Evolutionary conservation across 2,888 invertebrate genomes (phyloP).

Genomic region (Ochropleura plecta): DNA sequence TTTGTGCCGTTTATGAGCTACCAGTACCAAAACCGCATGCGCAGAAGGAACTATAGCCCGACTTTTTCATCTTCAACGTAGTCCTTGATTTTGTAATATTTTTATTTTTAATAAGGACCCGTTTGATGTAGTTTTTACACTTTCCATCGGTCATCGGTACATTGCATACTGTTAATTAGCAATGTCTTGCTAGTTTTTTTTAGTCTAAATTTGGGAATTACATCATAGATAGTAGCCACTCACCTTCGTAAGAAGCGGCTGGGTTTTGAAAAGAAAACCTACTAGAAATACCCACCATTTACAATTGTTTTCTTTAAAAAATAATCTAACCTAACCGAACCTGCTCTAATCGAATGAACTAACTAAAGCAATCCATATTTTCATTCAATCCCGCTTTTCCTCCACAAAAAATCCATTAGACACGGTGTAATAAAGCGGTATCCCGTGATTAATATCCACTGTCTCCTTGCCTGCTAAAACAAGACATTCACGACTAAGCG

Average conservation of each 20-base stretch:
- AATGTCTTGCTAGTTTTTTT: too few species aligned
- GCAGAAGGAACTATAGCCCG: too few species aligned
- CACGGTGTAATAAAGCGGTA: slow-evolving; percentile 24
- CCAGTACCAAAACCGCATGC: too few species aligned
- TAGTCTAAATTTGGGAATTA: neutral
- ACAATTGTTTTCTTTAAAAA: neutral
- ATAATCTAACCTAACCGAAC: neutral
- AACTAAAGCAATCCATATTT: slow-evolving; percentile 36
- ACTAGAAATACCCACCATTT: neutral
- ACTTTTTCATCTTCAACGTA: too few species aligned
- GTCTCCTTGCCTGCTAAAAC: slow-evolving; percentile 34
- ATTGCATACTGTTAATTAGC: too few species aligned
- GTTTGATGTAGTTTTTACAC: too few species aligned
- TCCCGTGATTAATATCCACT: slow-evolving; percentile 51
- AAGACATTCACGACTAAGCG: slow-evolving; percentile 36
- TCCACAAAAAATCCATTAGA: slow-evolving; percentile 42
- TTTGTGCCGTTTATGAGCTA: too few species aligned
- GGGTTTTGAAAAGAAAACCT: neutral
- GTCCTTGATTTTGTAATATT: too few species aligned
- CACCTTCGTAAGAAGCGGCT: too few species aligned
- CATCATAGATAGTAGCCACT: neutral
- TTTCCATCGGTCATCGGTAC: too few species aligned
- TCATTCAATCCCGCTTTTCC: slow-evolving; percentile 20
- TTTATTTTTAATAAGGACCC: too few species aligned
- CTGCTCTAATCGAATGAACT: slow-evolving; percentile 6